These are phyloP conservation scores for Colletes collaris DNA, from an alignment of 2,888 invertebrate genomes.

Conservation along the genomic window DNA sequence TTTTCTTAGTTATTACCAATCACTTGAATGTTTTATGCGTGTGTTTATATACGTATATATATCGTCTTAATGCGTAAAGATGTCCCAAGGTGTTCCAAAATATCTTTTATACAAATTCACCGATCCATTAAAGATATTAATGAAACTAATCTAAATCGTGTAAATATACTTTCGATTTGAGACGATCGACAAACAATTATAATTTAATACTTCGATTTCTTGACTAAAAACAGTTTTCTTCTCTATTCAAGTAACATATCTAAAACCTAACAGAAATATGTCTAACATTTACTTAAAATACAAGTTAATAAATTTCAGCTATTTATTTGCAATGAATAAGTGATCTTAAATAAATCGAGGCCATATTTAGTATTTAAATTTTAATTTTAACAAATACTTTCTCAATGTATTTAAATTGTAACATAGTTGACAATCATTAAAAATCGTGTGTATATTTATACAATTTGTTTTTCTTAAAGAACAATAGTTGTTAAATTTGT, in stretches of 20 bases:
- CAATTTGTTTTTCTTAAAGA: conserved; percentile 26
- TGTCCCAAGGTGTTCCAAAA: conserved; percentile 32
- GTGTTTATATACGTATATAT: conserved; percentile 26
- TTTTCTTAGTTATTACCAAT: conserved; percentile 35
- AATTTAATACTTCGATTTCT: background rate
- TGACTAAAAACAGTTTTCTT: background rate
- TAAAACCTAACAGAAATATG: background rate
- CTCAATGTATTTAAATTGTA: conserved; percentile 12
- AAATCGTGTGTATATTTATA: conserved; percentile 46
- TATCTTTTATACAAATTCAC: conserved; percentile 22
- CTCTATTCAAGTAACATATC: background rate
- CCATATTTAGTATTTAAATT: conserved; percentile 2
- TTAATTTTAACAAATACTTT: background rate
- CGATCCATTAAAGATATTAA: conserved; percentile 6
- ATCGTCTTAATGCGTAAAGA: conserved; percentile 29
- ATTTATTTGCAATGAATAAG: background rate
- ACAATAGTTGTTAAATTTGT: conserved; percentile 29
- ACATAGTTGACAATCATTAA: conserved; percentile 30
- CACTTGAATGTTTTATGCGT: conserved; percentile 19
- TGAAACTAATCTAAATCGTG: conserved; percentile 16
- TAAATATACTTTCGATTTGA: conserved; percentile 35
- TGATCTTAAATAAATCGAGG: background rate
- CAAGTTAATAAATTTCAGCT: background rate
- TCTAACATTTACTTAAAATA: conserved; percentile 14
- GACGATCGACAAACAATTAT: conserved; percentile 1